Evolutionary conservation across 2,797 vertebrate genomes (phyloP), one percentile per base, ranked within the genome.

Genomic region (Megaceryle alcyon): DNA sequence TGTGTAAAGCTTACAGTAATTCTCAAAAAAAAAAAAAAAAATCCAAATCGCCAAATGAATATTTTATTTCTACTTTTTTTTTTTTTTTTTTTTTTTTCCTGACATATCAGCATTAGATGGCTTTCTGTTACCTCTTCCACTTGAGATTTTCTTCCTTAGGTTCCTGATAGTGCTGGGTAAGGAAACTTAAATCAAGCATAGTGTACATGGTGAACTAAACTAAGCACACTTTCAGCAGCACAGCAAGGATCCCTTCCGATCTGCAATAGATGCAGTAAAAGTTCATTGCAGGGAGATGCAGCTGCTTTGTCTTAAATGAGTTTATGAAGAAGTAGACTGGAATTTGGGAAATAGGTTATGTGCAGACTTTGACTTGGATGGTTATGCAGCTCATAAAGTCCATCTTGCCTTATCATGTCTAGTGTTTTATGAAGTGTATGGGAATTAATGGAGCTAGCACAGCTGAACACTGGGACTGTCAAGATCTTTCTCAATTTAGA

Each of bases 381-480:
- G 9, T 33, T 71, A 78, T 4, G 2, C 56, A 80, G 33, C 35
- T 92, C n/a, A 3, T 57, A 13, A 57, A 53, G 53, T 23, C 53
- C 87, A 57, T 69, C 44, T 33, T 82, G 72, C 44, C 25, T n/a
- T 59, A 12, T 35, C 33, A 1, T 35, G 37, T 46, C 20, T 15
- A 1, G 22, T 48, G 48, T 57, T 90, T 88, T 43, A 8, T 41
- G 80, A 22, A 25, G 43, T 10, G 43, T 8, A 2, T 54, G n/a
- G 28, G 54, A 81, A n/a, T 35, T 82, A 7, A 20, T 46, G 65
- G 65, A 48, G 71, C 54, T 13, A 49, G 63, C 14, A 3, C 12
- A 31, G 31, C 4, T 5, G 0, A 0, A 13, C 9, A 2, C 28
- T 26, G 35, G 53, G 44, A 29, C 77, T 48, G 56, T 35, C 31